These are phyloP conservation scores for Drosophila tripunctata DNA, from an alignment of 2,888 invertebrate species.

Conservation along the genomic window DNA sequence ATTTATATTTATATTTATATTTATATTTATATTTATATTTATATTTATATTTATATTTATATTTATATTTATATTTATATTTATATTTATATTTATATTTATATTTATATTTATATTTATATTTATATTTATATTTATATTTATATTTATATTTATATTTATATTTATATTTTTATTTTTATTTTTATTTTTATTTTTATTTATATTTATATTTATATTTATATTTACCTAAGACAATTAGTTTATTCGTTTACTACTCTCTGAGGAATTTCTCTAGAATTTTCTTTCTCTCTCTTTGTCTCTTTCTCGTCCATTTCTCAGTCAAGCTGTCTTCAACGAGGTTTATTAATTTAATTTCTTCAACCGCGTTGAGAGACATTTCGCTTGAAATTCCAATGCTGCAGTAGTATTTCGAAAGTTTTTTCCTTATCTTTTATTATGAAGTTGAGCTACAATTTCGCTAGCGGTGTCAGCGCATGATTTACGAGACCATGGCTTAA, in stretches of 20 bases:
- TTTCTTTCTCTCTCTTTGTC: background rate
- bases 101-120: background rate
- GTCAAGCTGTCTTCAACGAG: slow-evolving; percentile 27
- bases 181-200: background rate
- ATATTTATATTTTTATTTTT: too few species aligned
- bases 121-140: background rate
- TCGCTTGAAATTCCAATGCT: slow-evolving; percentile 48
- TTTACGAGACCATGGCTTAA: slow-evolving; percentile 68
- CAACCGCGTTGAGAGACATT: slow-evolving; percentile 36
- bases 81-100: too few species aligned
- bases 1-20: too few species aligned
- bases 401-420: slow-evolving; percentile 27
- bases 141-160: background rate
- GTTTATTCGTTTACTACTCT: too few species aligned
- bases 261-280: background rate
- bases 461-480: slow-evolving; percentile 72
- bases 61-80: too few species aligned
- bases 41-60: too few species aligned
- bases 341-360: slow-evolving; percentile 67
- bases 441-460: slow-evolving; percentile 75
- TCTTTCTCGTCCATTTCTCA: background rate
- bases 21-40: too few species aligned
- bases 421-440: slow-evolving; percentile 67
- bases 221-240: too few species aligned
- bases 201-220: too few species aligned